phyloP scores from a whole-genome alignment of 1,140 invertebrate genomes.

The Sminthurides bifidus region DNA sequence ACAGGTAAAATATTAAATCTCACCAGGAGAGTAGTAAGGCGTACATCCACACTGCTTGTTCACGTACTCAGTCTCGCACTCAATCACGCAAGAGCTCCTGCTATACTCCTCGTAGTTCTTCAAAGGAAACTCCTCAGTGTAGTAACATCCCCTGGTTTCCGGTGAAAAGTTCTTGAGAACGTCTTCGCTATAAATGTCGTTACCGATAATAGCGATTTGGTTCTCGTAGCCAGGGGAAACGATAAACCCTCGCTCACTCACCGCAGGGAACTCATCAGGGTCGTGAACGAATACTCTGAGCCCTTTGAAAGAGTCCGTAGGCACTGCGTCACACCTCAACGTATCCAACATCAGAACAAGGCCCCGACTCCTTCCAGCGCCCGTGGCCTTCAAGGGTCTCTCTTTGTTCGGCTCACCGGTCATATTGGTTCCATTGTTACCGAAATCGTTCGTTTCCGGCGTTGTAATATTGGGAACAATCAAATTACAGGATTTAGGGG shows the following conservation, averaged over 20 bases:
- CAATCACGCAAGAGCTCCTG: constrained; percentile 27
- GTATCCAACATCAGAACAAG: constrained; percentile 31
- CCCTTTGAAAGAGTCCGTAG: constrained; percentile 31
- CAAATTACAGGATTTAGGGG: no score
- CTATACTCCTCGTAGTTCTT: constrained; percentile 30
- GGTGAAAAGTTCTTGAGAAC: constrained; percentile 1
- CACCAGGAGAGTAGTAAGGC: constrained; percentile 26
- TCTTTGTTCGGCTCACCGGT: no score
- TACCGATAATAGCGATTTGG: constrained; percentile 11
- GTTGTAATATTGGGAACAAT: no score
- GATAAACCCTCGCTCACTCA: constrained; percentile 28
- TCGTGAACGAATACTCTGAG: constrained; percentile 29
- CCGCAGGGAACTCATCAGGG: constrained; percentile 30
- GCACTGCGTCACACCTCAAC: constrained; percentile 25
- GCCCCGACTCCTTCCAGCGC: constrained; percentile 31
- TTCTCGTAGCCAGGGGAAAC: constrained; percentile 28
- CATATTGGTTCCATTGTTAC: no score
- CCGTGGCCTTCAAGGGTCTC: constrained; percentile 20
- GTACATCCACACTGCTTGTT: constrained; percentile 17
- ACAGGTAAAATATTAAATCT: no score
- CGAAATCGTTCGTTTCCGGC: no score
- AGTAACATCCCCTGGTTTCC: constrained; percentile 25
- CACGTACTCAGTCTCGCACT: constrained; percentile 28
- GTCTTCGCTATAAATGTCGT: neutral
- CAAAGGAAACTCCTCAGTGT: constrained; percentile 24